phyloP scores from a whole-genome alignment of 1,140 invertebrate species.

The Zophobas morio region DNA sequence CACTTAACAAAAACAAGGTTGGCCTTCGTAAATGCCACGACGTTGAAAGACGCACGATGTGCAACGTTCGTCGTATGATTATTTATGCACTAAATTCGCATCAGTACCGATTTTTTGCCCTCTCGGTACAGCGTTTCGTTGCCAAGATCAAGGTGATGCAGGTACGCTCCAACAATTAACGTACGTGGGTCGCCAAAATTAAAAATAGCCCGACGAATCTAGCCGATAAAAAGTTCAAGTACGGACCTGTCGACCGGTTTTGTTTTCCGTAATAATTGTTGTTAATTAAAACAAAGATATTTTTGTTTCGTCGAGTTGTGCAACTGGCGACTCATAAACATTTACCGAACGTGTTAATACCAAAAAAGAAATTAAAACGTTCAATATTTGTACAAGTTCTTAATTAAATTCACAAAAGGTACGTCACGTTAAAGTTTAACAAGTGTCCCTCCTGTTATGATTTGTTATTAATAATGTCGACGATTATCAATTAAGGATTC shows the following conservation, averaged over 20 bases:
- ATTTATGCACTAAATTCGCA: too few species aligned
- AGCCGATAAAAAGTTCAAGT: neutral
- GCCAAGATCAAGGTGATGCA: too few species aligned
- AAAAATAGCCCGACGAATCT: too few species aligned
- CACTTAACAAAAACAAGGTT: too few species aligned
- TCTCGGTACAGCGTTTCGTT: too few species aligned
- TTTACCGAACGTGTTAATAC: slow-evolving; percentile 44
- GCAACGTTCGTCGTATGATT: too few species aligned
- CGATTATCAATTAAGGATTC: slow-evolving; percentile 13
- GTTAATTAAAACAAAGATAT: slow-evolving; percentile 32
- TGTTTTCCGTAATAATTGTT: slow-evolving; percentile 5
- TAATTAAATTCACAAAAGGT: slow-evolving; percentile 44
- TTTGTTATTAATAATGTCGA: slow-evolving; percentile 24
- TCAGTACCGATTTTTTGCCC: too few species aligned
- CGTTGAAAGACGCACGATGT: too few species aligned
- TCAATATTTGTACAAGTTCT: slow-evolving; percentile 28
- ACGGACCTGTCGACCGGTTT: slow-evolving; percentile 17
- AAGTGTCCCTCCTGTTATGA: neutral
- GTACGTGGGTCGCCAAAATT: too few species aligned
- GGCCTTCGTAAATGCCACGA: too few species aligned
- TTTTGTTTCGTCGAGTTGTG: slow-evolving; percentile 32
- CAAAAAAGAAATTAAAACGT: slow-evolving; percentile 40
- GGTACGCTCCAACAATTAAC: too few species aligned
- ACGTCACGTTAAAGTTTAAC: slow-evolving; percentile 36
- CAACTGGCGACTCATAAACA: slow-evolving; percentile 45